Percentiles rank a stretch among this genome's conserved stretches.
Conservation (phyloP, 2,888 invertebrate species). For the Neocrepidodera transversa region DNA sequence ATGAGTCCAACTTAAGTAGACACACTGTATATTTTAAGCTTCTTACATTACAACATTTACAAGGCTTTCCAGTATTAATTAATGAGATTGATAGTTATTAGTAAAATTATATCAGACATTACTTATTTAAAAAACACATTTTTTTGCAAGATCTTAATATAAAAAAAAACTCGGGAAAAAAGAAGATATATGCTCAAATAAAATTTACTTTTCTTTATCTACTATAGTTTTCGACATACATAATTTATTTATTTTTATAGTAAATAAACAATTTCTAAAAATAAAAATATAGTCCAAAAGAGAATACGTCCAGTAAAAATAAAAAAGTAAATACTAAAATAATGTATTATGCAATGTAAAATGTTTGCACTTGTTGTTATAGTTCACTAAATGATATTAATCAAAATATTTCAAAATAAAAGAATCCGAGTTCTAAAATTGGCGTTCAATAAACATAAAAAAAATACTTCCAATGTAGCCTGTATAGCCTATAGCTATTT, state of each 20-base stretch:
- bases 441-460: conserved; percentile 55
- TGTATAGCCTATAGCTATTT: conserved; percentile 12
- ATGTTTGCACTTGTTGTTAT: conserved; percentile 9
- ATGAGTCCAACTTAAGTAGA: too few species aligned
- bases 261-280: neutral
- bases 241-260: conserved; percentile 5
- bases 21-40: too few species aligned
- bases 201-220: too few species aligned
- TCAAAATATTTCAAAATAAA: conserved; percentile 1
- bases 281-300: conserved; percentile 9
- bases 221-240: too few species aligned
- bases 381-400: conserved; percentile 8
- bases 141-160: too few species aligned
- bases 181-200: too few species aligned
- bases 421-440: conserved; percentile 39
- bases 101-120: too few species aligned
- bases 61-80: too few species aligned
- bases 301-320: conserved; percentile 1
- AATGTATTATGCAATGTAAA: conserved; percentile 3
- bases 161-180: too few species aligned
- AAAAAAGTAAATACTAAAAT: conserved; percentile 2
- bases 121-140: too few species aligned
- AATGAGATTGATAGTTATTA: too few species aligned
- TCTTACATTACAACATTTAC: too few species aligned
- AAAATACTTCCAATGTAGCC: conserved; percentile 55